phyloP scores from a whole-genome alignment of 2,797 vertebrate species.

The Liasis olivaceus region DNA sequence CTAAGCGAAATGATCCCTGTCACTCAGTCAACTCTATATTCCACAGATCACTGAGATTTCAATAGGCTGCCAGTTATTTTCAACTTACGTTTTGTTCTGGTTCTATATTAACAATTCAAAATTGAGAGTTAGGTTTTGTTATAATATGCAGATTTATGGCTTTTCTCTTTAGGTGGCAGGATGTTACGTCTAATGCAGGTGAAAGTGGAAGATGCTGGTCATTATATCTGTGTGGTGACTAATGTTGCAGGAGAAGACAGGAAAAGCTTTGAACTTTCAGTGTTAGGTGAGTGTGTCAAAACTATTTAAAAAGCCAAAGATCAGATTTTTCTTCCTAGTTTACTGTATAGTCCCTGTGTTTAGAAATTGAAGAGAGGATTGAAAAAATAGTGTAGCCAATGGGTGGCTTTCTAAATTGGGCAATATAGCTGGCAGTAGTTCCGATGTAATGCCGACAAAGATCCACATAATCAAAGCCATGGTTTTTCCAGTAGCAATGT shows the following conservation, averaged over 20 bases:
- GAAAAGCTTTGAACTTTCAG: constrained; percentile 85
- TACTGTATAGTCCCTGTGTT: background rate
- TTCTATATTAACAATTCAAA: background rate
- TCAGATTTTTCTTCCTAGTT: background rate
- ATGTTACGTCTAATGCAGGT: constrained; percentile 84
- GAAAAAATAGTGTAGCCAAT: background rate
- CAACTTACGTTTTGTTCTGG: background rate
- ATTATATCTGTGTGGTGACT: constrained; percentile 87
- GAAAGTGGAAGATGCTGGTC: constrained; percentile 81
- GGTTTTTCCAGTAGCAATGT: too few species aligned
- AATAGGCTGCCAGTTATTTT: background rate
- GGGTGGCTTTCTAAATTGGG: background rate
- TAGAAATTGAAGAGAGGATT: background rate
- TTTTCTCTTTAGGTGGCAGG: constrained; percentile 82
- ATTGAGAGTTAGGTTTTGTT: background rate
- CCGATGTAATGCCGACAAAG: background rate
- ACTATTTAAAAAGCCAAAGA: background rate
- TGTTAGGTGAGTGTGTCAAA: constrained; percentile 81
- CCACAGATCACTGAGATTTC: background rate
- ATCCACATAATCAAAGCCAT: too few species aligned
- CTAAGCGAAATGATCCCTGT: background rate
- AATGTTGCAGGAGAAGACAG: constrained; percentile 88
- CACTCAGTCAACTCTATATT: background rate
- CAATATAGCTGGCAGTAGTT: background rate
- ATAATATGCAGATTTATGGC: background rate